These are phyloP conservation scores for Pollenia amentaria DNA, from an alignment of 2,888 invertebrate species.

Conservation along the genomic window DNA sequence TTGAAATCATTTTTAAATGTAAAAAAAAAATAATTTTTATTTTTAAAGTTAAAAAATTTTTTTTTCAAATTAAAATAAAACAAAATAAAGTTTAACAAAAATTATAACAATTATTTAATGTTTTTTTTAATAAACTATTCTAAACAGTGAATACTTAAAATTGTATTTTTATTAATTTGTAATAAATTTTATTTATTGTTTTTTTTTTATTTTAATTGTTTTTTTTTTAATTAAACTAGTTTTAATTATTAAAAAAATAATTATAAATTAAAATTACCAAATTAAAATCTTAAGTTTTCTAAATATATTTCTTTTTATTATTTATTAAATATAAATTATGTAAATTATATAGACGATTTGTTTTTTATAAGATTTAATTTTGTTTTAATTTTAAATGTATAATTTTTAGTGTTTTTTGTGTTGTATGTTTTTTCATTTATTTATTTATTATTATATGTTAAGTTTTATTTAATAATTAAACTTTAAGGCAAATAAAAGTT, in stretches of 20 bases:
- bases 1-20: conserved; percentile 10
- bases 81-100: conserved; percentile 35
- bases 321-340: conserved; percentile 59
- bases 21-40: conserved; percentile 8
- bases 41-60: background rate
- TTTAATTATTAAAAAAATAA: conserved; percentile 54
- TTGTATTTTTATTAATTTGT: conserved; percentile 37
- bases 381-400: conserved; percentile 43
- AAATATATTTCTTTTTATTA: conserved; percentile 35
- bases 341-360: conserved; percentile 65
- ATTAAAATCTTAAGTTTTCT: conserved; percentile 6
- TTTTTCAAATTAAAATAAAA: background rate
- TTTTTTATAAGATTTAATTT: conserved; percentile 43
- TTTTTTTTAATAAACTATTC: conserved; percentile 55
- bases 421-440: conserved; percentile 24
- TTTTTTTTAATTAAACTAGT: conserved; percentile 62
- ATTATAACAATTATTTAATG: conserved; percentile 38
- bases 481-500: conserved; percentile 84
- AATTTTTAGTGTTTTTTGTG: conserved; percentile 29
- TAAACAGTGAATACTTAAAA: conserved; percentile 57
- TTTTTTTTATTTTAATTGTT: background rate
- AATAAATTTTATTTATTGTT: conserved; percentile 65
- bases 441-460: conserved; percentile 67
- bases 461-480: conserved; percentile 77
- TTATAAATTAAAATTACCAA: conserved; percentile 43